Evolutionary conservation across 2,888 invertebrate genomes (phyloP).

Genomic region (Campaea margaritaria): DNA sequence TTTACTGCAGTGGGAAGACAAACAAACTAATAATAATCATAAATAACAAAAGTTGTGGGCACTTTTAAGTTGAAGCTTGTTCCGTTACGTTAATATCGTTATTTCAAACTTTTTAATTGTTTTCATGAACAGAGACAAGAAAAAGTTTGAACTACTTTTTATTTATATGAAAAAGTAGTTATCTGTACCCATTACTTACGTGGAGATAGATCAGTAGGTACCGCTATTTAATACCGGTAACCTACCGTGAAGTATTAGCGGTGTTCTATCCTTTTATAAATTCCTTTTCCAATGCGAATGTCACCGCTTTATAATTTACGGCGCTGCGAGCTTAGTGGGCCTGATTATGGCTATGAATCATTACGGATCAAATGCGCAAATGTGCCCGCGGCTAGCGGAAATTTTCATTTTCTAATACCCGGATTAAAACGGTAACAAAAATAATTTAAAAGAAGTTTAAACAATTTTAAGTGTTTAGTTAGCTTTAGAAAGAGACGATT

Average conservation of each 20-base stretch:
- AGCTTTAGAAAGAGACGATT: too few species aligned
- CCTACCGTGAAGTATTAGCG: background rate
- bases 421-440: constrained; percentile 5
- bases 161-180: too few species aligned
- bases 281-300: constrained; percentile 69
- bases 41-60: too few species aligned
- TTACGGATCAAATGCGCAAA: constrained; percentile 40
- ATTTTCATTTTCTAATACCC: constrained; percentile 28
- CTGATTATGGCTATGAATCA: constrained; percentile 66
- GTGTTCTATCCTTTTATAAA: constrained; percentile 50
- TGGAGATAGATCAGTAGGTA: background rate
- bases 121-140: too few species aligned
- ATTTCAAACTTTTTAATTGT: too few species aligned
- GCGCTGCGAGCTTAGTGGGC: constrained; percentile 58
- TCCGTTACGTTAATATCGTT: too few species aligned
- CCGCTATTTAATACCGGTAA: constrained; percentile 10
- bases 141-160: too few species aligned
- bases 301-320: constrained; percentile 75
- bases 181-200: too few species aligned
- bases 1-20: too few species aligned
- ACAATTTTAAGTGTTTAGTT: background rate
- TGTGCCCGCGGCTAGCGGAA: constrained; percentile 19
- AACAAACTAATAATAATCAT: too few species aligned
- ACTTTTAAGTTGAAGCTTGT: too few species aligned
- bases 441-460: too few species aligned